A percentile compares a stretch with the other conserved stretches of the same genome.
These are phyloP conservation scores for Coregonus suidteri DNA, from an alignment of 2,797 vertebrate species.

Conservation along the genomic window DNA sequence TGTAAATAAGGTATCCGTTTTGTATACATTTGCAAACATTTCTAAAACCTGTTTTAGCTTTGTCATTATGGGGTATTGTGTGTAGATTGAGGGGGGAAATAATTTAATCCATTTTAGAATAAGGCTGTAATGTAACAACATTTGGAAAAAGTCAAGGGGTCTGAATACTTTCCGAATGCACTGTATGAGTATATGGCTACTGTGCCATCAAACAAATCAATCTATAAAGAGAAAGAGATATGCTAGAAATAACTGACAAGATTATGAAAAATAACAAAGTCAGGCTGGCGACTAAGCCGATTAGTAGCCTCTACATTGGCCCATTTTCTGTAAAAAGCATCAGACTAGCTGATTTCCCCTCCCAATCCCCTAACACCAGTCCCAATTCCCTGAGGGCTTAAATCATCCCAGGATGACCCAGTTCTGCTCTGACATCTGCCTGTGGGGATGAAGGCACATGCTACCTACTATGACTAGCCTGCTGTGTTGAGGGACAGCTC, in stretches of 20 bases:
- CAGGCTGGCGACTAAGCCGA: background rate
- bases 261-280: background rate
- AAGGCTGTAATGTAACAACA: too few species aligned
- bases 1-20: too few species aligned
- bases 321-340: slow-evolving; percentile 21
- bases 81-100: too few species aligned
- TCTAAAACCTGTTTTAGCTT: too few species aligned
- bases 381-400: slow-evolving; percentile 31
- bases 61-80: too few species aligned
- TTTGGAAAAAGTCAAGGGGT: background rate
- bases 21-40: too few species aligned
- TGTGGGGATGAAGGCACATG: background rate
- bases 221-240: background rate
- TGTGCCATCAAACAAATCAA: background rate
- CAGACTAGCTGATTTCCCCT: slow-evolving; percentile 12
- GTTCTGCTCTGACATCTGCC: slow-evolving; percentile 31
- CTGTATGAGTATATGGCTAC: background rate
- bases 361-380: slow-evolving; percentile 23
- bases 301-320: background rate
- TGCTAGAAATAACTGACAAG: background rate
- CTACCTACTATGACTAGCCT: background rate
- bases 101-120: too few species aligned
- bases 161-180: background rate
- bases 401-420: slow-evolving; percentile 37
- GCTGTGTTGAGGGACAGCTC: background rate